Evolutionary conservation across 2,113 vertebrate genomes (phyloP), one percentile per base, ranked within the genome.

Genomic region (Chaetodon auriga): DNA sequence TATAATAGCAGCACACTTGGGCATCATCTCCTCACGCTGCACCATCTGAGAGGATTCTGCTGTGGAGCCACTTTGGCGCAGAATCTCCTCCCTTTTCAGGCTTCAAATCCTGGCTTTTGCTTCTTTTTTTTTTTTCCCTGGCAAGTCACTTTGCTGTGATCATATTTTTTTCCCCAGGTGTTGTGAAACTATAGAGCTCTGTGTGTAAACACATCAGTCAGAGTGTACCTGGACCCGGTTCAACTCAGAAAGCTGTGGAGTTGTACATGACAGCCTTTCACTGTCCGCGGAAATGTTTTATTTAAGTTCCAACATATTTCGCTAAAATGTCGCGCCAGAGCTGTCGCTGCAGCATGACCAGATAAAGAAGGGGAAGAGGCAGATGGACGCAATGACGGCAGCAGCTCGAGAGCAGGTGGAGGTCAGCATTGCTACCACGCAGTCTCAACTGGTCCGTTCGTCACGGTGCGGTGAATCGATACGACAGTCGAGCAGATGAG

Each of bases 361-460:
- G 60, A 84, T 63, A 73, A 69, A 72, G 65, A 75, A 57, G 49
- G 51, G 64, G 70, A 79, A 69, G 69, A 86, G 87, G 85, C 88
- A 94, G 90, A 92, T 91, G 91, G 91, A 82, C 68, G n/a, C 15
- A 57, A 80, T 86, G 86, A 87, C 45, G 80, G 63, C 86, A 69
- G 80, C 23, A 68, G 82, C 73, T 77, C 0, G 25, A 65, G 88
- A 90, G 85, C 86, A 90, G 92, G 90, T 82, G 87, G 90, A 84
- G 85, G 83, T 91, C 90, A 83, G 68, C n/a, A 10, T 18, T 51
- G 69, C 76, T 36, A 82, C 84, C 83, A 78, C 71, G 61, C 62
- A 77, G 61, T 74, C 82, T 87, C 66, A 60, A 57, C 78, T 68
- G 78, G 80, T 77, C 65, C n/a, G 61, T 80, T 82, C 49, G 80